Evolutionary conservation across 2,888 invertebrate genomes (phyloP), one percentile per base, ranked within the genome.

Genomic region (Drosophila siamana): DNA sequence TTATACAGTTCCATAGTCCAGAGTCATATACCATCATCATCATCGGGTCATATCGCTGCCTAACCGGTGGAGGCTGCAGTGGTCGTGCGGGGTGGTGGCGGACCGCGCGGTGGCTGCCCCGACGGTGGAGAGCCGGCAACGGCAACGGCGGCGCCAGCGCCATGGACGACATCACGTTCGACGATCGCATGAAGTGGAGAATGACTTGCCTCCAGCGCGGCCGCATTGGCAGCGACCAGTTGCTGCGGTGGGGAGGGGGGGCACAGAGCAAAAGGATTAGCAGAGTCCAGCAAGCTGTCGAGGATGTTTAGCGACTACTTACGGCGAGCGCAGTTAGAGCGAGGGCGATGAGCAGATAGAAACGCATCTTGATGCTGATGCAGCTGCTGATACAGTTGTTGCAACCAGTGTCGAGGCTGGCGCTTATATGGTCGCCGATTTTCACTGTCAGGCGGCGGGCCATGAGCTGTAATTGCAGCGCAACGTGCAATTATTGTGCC

Each of bases 291-390:
- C n/a, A n/a, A n/a, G 5, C 6, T n/a, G 1, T 0, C 0, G 0
- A 6, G 24, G 9, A 9, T 16, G 8, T n/a, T 1, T n/a, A 11
- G 7, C 0, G 15, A n/a, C 0, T 3, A 65, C 80, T 79, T 40
- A 82, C 85, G 69, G 82, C 48, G n/a, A 84, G 44, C 9, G 82
- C 26, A 44, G 74, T 62, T 36, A 87, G 61, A 30, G 70, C 40
- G 26, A 87, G 44, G 26, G 60, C 55, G 26, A 84, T 26, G 15
- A 81, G 19, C 26, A 78, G 68, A 33, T 15, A 64, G 48, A 83
- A 54, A 69, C 82, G 86, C 82, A 83, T 75, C 55, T 44, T 69
- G 71, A 47, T 54, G 9, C 6, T 40, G 24, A 19, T 19, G 19
- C 19, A 3, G 47, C 44, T n/a, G 41, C 19, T 46, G 33, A 7